Conservation (phyloP, 2,797 vertebrate species). For the Micrastur ruficollis region DNA sequence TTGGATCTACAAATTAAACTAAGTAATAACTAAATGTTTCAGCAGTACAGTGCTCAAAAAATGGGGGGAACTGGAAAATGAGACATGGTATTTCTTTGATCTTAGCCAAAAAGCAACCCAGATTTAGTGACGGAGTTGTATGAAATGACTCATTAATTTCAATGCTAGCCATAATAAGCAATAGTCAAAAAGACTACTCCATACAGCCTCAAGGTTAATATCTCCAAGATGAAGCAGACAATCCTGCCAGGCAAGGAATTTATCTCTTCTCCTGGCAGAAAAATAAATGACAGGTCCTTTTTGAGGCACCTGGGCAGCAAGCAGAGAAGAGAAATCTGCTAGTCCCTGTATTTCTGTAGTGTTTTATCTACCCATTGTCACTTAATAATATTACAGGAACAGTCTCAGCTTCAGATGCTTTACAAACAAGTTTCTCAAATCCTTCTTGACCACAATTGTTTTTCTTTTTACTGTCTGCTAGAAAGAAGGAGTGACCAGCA, state of each 20-base stretch:
- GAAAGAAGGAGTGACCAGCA: neutral
- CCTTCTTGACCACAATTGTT: neutral
- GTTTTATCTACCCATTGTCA: neutral
- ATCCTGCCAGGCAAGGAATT: neutral
- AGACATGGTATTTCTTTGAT: neutral
- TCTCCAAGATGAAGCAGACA: neutral
- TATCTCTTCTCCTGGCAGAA: neutral
- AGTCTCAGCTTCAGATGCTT: neutral
- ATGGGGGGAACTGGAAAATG: neutral
- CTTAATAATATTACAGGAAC: neutral
- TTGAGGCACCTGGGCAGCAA: neutral
- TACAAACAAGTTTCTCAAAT: neutral
- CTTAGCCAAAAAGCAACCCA: neutral
- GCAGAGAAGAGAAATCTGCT: neutral
- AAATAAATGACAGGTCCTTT: neutral
- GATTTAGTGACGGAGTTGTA: neutral
- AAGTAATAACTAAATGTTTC: neutral
- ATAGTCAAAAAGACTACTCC: neutral
- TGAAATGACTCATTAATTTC: neutral
- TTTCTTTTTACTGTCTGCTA: neutral
- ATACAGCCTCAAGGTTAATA: neutral
- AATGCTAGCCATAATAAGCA: neutral
- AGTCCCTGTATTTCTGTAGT: neutral
- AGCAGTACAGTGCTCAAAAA: neutral
- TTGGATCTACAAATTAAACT: neutral